Conservation (phyloP, 2,888 invertebrate species). For the Cheilosia soror region DNA sequence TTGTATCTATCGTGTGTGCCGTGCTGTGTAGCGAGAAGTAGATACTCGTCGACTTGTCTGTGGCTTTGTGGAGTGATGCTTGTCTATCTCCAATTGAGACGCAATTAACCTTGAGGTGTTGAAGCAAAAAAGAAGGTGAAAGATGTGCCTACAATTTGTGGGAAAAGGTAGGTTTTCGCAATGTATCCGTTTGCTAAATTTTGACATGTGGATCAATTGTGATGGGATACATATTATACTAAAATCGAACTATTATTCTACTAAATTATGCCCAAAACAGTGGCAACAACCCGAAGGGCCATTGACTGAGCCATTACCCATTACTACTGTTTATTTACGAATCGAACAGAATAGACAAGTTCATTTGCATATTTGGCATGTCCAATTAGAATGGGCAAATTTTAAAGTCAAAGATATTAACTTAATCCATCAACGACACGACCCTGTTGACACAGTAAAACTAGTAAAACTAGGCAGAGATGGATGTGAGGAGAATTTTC, state of each 20-base stretch:
- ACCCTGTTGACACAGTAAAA: constrained; percentile 21
- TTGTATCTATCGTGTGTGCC: background rate
- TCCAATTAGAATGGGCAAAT: constrained; percentile 5
- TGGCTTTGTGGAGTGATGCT: constrained; percentile 42
- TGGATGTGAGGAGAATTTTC: constrained; percentile 5
- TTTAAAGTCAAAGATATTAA: background rate
- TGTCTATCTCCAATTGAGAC: constrained; percentile 52
- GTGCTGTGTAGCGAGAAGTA: constrained; percentile 15
- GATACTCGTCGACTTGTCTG: constrained; percentile 31
- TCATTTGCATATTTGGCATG: constrained; percentile 14
- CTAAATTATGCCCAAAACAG: background rate
- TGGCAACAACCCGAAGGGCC: constrained; percentile 6
- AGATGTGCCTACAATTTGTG: constrained; percentile 18
- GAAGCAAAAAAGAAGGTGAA: constrained; percentile 23
- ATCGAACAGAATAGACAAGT: background rate
- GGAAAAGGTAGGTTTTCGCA: constrained; percentile 21
- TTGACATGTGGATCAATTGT: constrained; percentile 13
- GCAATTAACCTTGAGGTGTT: constrained; percentile 70
- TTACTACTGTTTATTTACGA: constrained; percentile 6
- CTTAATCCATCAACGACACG: constrained; percentile 25
- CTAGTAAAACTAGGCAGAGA: constrained; percentile 14
- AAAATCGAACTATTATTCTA: too few relatives aligned
- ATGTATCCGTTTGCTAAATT: constrained; percentile 15
- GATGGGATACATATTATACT: background rate
- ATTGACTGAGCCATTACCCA: background rate